phyloP scores from a whole-genome alignment of 1,140 invertebrate species.

The Lethrus apterus region DNA sequence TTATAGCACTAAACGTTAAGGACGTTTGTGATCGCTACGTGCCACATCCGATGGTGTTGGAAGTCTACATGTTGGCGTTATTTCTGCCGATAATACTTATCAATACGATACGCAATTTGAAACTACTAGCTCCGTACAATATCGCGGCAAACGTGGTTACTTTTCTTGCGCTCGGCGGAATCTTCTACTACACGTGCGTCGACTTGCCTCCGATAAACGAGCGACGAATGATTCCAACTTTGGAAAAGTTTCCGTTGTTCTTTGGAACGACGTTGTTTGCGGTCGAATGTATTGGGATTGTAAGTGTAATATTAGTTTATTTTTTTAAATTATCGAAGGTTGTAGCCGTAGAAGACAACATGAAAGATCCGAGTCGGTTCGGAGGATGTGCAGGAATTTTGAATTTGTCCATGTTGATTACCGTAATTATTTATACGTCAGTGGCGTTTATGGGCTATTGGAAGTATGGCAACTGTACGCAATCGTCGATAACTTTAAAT shows the following conservation, averaged over 20 bases:
- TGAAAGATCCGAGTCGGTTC: no score
- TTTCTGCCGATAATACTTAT: constrained; percentile 55
- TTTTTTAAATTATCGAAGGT: no score
- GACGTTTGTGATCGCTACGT: constrained; percentile 46
- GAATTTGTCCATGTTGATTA: no score
- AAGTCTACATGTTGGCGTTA: constrained; percentile 47
- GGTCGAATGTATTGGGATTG: constrained; percentile 79
- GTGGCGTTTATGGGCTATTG: no score
- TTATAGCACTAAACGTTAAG: constrained; percentile 62
- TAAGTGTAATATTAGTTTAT: no score
- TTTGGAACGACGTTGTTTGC: constrained; percentile 84
- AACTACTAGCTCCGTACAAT: constrained; percentile 61
- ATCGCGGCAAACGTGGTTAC: constrained; percentile 57
- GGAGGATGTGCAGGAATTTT: no score
- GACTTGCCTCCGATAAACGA: not conserved
- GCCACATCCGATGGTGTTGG: constrained; percentile 35
- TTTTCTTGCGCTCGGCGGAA: constrained; percentile 50
- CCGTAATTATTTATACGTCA: no score
- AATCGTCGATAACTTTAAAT: no score
- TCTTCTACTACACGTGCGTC: constrained; percentile 57
- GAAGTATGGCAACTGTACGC: no score
- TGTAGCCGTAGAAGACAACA: no score
- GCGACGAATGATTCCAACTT: constrained; percentile 18
- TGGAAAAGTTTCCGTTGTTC: constrained; percentile 58
- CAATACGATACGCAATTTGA: constrained; percentile 59